Evolutionary conservation across 2,888 invertebrate genomes (phyloP).

Genomic region (Phoronis australis): DNA sequence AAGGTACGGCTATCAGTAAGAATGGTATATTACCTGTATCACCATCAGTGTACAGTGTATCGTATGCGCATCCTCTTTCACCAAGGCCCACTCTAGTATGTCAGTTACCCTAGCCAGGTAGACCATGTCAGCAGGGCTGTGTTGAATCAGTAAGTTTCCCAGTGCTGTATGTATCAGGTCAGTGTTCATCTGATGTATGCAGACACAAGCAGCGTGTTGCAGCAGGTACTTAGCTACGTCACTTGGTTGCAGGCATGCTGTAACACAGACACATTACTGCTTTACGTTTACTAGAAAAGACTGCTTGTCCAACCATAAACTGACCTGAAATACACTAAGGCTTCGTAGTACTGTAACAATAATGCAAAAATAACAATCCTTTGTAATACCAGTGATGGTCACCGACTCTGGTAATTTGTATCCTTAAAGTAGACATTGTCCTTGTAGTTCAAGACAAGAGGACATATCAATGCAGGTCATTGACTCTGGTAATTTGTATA

Average conservation of each 20-base stretch:
- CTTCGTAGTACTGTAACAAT: no score
- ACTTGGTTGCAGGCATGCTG: not conserved
- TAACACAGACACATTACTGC: not conserved
- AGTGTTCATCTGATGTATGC: slow-evolving; percentile 43
- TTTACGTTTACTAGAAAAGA: no score
- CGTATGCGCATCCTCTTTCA: slow-evolving; percentile 29
- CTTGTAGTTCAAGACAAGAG: no score
- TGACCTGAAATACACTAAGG: no score
- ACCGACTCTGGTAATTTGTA: no score
- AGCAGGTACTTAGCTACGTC: slow-evolving; percentile 35
- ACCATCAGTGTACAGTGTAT: slow-evolving; percentile 42
- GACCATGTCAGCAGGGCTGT: slow-evolving; percentile 34
- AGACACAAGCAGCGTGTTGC: slow-evolving; percentile 48
- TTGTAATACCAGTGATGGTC: no score
- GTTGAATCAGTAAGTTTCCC: slow-evolving; percentile 29
- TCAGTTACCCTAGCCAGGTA: slow-evolving; percentile 41
- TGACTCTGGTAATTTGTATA: no score
- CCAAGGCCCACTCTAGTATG: slow-evolving; percentile 39
- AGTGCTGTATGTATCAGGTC: slow-evolving; percentile 34
- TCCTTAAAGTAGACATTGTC: no score
- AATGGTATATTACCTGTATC: slow-evolving; percentile 47
- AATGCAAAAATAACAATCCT: no score
- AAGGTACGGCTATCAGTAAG: no score
- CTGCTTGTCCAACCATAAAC: no score
- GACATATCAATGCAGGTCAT: no score